Evolutionary conservation across 2,888 invertebrate species (phyloP), one percentile per base, ranked within the genome.

Genomic region (Sphaerophoria taeniata): DNA sequence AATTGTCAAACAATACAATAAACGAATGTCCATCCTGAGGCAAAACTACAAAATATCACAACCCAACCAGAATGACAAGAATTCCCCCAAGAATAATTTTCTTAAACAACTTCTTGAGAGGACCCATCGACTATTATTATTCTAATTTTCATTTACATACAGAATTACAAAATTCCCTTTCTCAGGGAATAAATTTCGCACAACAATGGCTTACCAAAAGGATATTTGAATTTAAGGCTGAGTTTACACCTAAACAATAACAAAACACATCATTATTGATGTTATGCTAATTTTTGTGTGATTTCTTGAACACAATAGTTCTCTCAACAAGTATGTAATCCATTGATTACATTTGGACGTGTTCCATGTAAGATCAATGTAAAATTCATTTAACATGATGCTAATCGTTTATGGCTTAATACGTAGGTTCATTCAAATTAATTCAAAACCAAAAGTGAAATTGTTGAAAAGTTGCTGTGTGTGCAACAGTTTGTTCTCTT

Each of bases 141-240:
- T 61, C 70, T 78, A 84, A 72, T 79, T 70, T 31, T 43, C 55
- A 80, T 84, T 84, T 80, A 56, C 84, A 80, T 80, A 24, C 24
- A 24, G 24, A 24, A 24, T 24, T 24, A 24, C 24, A 80, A 84
- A 63, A 75, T 58, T 60, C 67, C 55, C 61, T 71, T 72, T 16
- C 36, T 4, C 24, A 55, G 58, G 47, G 24, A 34, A 56, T 34
- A 55, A n/a, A 36, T n/a, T 51, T 63, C 70, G 49, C 49, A 55
- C 45, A 60, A 65, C 53, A 39, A 51, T 43, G 9, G 3, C 12
- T 11, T 12, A 47, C 34, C 47, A 55, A 58, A 61, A 24, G 24
- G 24, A 24, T 24, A 76, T 72, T 12, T 45, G 43, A 47, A 53
- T 49, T 39, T 53, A 53, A 39, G 24, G 49, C 24, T 67, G 36